Percentiles rank a stretch among this genome's conserved stretches.
These are phyloP conservation scores for Pampusana beccarii DNA, from an alignment of 2,113 vertebrate species.

Conservation along the genomic window DNA sequence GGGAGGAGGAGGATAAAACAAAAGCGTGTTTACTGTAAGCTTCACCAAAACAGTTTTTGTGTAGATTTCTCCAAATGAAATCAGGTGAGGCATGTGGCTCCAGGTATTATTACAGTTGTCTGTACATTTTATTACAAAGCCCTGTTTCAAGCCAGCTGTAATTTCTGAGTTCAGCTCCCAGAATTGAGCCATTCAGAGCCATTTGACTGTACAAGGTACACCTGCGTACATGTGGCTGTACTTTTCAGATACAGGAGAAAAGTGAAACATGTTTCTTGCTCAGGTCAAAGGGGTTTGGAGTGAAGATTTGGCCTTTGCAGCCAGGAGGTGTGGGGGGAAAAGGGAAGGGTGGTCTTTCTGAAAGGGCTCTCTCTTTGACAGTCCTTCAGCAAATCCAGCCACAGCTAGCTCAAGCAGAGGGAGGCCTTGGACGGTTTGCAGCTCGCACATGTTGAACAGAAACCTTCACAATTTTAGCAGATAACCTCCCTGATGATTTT, in stretches of 20 bases:
- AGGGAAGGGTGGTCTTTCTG: neutral
- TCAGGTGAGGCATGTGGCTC: neutral
- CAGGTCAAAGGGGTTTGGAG: neutral
- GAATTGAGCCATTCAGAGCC: neutral
- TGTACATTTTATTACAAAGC: neutral
- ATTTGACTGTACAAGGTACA: neutral
- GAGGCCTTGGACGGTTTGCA: neutral
- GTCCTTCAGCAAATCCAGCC: neutral
- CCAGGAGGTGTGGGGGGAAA: neutral
- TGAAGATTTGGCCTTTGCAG: neutral
- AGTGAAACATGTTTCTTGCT: neutral
- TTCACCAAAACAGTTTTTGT: neutral
- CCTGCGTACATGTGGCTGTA: fast-evolving
- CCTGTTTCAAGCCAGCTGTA: neutral
- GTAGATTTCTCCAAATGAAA: neutral
- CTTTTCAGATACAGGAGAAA: neutral
- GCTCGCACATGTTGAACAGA: neutral
- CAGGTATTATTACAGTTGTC: neutral
- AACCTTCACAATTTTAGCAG: neutral
- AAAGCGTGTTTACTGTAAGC: neutral
- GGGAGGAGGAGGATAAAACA: slow-evolving; percentile 27
- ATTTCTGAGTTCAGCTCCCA: neutral
- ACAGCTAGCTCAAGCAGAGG: neutral
- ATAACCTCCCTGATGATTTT: neutral
- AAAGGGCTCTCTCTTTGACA: neutral